Conservation (phyloP, 2,113 vertebrate genomes). For the Fregetta grallaria region DNA sequence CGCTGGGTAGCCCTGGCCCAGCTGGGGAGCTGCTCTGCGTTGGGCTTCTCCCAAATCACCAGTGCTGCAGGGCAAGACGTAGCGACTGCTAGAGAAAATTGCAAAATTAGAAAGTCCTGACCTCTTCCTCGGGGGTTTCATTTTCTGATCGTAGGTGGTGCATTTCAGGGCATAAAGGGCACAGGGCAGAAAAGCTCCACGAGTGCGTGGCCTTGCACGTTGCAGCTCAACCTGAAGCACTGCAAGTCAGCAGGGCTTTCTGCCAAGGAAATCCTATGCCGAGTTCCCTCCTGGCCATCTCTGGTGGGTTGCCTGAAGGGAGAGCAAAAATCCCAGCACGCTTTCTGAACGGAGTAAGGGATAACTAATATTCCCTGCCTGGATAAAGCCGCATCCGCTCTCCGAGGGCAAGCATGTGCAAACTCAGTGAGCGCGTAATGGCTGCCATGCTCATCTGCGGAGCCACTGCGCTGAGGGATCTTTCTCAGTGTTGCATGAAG, state of each 20-base stretch:
- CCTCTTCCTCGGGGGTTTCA: not conserved
- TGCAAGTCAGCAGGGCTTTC: slow-evolving; percentile 15
- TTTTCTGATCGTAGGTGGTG: not conserved
- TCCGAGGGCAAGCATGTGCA: not conserved
- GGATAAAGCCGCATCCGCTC: not conserved
- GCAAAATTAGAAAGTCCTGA: not conserved
- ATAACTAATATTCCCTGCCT: slow-evolving; percentile 5
- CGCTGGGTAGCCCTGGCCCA: not conserved
- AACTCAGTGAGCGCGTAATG: slow-evolving; percentile 37
- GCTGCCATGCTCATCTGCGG: not conserved
- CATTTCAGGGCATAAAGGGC: not conserved
- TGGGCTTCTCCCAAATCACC: not conserved
- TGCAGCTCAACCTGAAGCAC: not conserved
- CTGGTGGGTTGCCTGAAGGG: slow-evolving; percentile 36
- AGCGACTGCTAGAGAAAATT: not conserved
- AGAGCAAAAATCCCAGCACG: not conserved
- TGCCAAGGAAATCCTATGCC: not conserved
- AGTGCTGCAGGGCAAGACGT: accelerated
- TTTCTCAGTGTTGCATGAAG: slow-evolving; percentile 55
- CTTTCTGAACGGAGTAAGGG: not conserved
- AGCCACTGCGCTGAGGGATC: not conserved
- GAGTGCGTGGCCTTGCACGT: not conserved
- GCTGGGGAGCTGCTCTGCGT: not conserved
- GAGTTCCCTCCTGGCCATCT: not conserved
- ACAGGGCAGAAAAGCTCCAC: not conserved